Percentiles rank a stretch among this genome's conserved stretches.
Evolutionary conservation across 2,113 vertebrate genomes (phyloP).

Genomic region (Todiramphus chloris): DNA sequence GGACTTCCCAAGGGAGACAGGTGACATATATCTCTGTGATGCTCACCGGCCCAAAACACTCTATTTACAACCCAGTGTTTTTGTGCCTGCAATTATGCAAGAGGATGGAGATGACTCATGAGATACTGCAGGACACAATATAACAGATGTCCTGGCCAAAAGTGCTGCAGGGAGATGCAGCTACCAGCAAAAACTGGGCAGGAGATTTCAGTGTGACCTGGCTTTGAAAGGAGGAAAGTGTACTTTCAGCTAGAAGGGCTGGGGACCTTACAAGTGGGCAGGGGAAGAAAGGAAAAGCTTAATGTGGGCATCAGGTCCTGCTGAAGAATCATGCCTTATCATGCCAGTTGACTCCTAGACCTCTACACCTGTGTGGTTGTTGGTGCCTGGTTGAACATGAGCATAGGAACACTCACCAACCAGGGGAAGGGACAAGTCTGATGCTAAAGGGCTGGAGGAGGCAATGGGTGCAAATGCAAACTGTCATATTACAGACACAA

Average conservation of each 20-base stretch:
- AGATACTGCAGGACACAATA: background rate
- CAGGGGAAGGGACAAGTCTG: background rate
- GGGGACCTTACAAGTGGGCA: background rate
- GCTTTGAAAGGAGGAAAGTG: background rate
- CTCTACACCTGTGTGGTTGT: background rate
- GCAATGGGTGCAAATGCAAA: background rate
- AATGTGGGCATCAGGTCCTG: background rate
- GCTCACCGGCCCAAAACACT: background rate
- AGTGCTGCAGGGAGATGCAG: background rate
- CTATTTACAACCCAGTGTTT: background rate
- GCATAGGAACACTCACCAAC: accelerated
- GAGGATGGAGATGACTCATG: background rate
- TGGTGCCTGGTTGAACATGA: background rate
- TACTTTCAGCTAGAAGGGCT: background rate
- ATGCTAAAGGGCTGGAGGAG: background rate
- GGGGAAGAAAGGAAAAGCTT: background rate
- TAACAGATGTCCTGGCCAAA: background rate
- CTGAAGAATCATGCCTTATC: background rate
- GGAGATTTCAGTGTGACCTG: background rate
- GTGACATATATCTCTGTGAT: background rate
- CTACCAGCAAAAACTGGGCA: background rate
- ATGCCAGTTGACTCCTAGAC: background rate
- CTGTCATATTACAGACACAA: background rate
- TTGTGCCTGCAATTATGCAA: background rate
- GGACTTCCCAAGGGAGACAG: background rate